phyloP scores from a whole-genome alignment of 2,113 vertebrate genomes.

The Acrocephalus kingi region DNA sequence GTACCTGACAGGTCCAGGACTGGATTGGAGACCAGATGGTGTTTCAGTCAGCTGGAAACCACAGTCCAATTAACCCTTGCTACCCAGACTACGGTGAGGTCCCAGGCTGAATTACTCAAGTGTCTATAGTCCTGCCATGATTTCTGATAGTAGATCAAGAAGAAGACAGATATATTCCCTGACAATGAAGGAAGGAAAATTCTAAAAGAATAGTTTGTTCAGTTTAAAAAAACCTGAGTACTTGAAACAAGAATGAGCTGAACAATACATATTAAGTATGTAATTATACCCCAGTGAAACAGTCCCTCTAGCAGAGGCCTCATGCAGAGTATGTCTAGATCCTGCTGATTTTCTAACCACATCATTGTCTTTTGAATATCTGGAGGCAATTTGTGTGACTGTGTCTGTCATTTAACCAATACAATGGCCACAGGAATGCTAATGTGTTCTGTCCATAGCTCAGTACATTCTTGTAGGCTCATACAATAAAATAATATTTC shows the following conservation, averaged over 20 bases:
- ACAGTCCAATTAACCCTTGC: background rate
- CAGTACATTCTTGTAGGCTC: background rate
- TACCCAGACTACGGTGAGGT: background rate
- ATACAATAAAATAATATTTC: background rate
- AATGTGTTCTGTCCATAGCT: background rate
- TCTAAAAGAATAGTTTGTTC: background rate
- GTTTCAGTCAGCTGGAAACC: background rate
- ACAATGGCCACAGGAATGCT: background rate
- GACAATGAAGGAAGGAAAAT: background rate
- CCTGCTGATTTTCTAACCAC: background rate
- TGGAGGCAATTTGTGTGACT: background rate
- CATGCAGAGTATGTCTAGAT: background rate
- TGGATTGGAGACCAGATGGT: background rate
- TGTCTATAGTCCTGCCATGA: background rate
- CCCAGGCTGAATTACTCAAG: background rate
- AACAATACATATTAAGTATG: background rate
- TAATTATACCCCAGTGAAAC: background rate
- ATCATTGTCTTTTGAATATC: background rate
- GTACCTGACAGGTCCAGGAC: background rate
- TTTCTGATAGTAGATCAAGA: background rate
- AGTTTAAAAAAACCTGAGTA: background rate
- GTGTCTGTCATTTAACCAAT: background rate
- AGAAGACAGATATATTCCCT: background rate
- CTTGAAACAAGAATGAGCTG: background rate
- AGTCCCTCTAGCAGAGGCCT: background rate